These are phyloP conservation scores for Orthonevra nobilis DNA, from an alignment of 2,888 invertebrate genomes.

Conservation along the genomic window DNA sequence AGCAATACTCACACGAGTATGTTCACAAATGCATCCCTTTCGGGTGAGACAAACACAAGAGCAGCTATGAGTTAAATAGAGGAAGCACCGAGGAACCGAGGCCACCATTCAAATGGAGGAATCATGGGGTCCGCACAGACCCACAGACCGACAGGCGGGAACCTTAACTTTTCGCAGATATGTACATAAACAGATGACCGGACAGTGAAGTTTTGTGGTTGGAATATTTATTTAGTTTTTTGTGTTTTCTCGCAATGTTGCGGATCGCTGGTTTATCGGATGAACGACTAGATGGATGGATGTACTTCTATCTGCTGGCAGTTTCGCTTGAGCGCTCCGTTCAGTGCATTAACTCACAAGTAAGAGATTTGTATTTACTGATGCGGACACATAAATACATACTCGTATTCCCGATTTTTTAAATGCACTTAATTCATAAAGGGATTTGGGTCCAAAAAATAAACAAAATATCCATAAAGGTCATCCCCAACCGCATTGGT, in stretches of 20 bases:
- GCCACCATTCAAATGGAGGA: slow-evolving; percentile 55
- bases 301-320: slow-evolving; percentile 52
- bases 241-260: slow-evolving; percentile 39
- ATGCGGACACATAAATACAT: no score
- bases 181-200: slow-evolving; percentile 59
- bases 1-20: slow-evolving; percentile 42
- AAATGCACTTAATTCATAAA: no score
- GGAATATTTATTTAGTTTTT: background rate
- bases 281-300: slow-evolving; percentile 64
- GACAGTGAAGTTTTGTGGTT: slow-evolving; percentile 40
- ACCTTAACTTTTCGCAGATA: slow-evolving; percentile 47
- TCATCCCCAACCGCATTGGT: background rate
- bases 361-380: slow-evolving; percentile 18
- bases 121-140: slow-evolving; percentile 57
- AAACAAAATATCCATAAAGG: no score
- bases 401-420: no score
- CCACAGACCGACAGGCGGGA: slow-evolving; percentile 52
- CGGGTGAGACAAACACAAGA: slow-evolving; percentile 14
- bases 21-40: slow-evolving; percentile 20
- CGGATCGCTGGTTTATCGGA: slow-evolving; percentile 66
- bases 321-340: slow-evolving; percentile 53
- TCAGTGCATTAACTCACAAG: slow-evolving; percentile 37
- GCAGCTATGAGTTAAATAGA: no score
- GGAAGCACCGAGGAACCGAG: no score
- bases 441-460: no score